Conservation (phyloP, 2,888 invertebrate species). For the Malacosoma neustria region DNA sequence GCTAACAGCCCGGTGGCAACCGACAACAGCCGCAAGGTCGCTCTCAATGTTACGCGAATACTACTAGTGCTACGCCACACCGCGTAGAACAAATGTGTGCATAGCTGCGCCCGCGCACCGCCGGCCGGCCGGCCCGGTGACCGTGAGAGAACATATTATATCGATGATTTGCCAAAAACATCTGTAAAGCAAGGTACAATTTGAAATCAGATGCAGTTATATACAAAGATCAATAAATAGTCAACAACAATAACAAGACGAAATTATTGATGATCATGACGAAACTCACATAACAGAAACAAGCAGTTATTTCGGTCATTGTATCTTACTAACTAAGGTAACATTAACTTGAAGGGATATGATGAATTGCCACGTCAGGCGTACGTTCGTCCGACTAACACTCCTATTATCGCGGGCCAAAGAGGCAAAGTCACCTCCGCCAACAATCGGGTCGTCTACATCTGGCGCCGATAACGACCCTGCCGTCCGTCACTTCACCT, state of each 20-base stretch:
- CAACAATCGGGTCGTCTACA: slow-evolving; percentile 19
- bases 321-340: slow-evolving; percentile 4
- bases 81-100: slow-evolving; percentile 25
- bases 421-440: slow-evolving; percentile 39
- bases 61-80: slow-evolving; percentile 26
- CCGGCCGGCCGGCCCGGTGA: slow-evolving; percentile 19
- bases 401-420: slow-evolving; percentile 26
- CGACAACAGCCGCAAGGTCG: slow-evolving; percentile 59
- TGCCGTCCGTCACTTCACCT: slow-evolving; percentile 23
- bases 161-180: slow-evolving; percentile 6
- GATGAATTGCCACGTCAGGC: background rate
- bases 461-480: slow-evolving; percentile 30
- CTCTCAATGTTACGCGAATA: slow-evolving; percentile 49
- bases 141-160: slow-evolving; percentile 26
- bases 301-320: no score
- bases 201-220: no score
- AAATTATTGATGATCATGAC: no score
- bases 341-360: background rate
- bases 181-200: no score
- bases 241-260: no score
- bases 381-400: slow-evolving; percentile 16
- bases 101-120: slow-evolving; percentile 28
- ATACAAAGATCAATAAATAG: no score
- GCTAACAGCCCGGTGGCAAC: slow-evolving; percentile 26
- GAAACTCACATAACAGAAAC: no score